Base-by-base conservation (phyloP, 2,113 vertebrate genomes). In the Rhizomys pruinosus region DNA sequence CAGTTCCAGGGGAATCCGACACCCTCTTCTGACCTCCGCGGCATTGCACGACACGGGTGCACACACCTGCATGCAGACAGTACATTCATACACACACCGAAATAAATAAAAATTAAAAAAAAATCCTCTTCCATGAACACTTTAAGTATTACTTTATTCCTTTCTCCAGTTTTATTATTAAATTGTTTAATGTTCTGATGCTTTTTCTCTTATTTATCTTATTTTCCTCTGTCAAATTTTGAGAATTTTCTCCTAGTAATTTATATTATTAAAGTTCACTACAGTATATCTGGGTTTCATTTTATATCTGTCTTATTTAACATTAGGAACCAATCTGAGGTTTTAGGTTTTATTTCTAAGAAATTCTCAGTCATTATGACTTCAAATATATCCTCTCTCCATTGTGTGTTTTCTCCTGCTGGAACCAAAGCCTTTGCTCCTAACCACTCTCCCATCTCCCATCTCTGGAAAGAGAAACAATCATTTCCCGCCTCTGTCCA, bases 201-300 rank as follows among this genome's bases (percentile, higher is more conserved):
- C 52, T 29, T 57, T 79, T 25, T 19, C 44, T 79, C 71, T 63
- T 73, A 5, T 74, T 89, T 66, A 73, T 64, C 59, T 37, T 74
- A 19, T 34, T 81, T 89, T 82, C 73, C 37, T 74, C 16, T 27
- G n/a, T 66, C 71, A 87, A 42, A 23, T 64, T 93, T 69, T 42
- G 77, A 80, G 61, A 92, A 71, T 80, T 81, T 92, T 88, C 64
- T 57, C n/a, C 84, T 92, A 69, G n/a, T 84, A 27, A 32, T 72
- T 66, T 66, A 59, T 66, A 37, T 71, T 80, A 59, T 93, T 69
- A 82, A 80, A 84, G 84, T 76, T 42, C 61, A 84, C 22, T 84
- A 4, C 13, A 47, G 0, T n/a, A 34, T 63, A 37, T 47, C 55
- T 32, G 74, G 37, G 16, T 61, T 5, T 72, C 44, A 79, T 2